These are phyloP conservation scores for Phodopus roborovskii DNA, from an alignment of 2,113 vertebrate genomes.

Conservation along the genomic window DNA sequence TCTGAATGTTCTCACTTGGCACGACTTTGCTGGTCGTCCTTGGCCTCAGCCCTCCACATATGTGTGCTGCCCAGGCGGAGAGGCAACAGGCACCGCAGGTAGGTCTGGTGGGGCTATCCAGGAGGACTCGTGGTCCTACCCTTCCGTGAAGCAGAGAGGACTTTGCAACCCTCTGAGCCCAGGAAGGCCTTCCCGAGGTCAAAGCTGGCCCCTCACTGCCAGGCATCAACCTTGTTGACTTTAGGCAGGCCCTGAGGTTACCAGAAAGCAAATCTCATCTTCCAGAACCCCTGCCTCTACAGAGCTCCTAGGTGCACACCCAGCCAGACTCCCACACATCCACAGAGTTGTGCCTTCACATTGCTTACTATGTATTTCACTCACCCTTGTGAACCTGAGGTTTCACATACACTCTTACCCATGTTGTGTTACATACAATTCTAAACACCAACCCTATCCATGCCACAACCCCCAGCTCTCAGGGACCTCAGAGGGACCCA, in stretches of 20 bases:
- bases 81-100: accelerated
- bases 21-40: background rate
- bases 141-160: background rate
- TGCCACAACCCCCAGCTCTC: background rate
- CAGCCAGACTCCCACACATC: background rate
- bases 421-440: background rate
- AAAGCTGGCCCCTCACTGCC: background rate
- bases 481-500: background rate
- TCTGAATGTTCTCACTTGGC: background rate
- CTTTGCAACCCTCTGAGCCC: background rate
- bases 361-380: background rate
- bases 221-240: background rate
- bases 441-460: background rate
- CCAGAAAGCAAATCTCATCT: background rate
- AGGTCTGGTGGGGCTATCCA: too few species aligned
- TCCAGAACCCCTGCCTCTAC: background rate
- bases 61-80: background rate
- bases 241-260: background rate
- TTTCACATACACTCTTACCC: background rate
- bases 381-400: background rate
- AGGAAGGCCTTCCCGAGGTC: background rate
- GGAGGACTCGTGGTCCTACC: accelerated
- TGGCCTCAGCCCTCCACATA: too few species aligned
- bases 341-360: background rate
- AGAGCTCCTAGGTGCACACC: background rate